A percentile compares a stretch with the other conserved stretches of the same genome.
These are phyloP conservation scores for Chrysemys picta DNA, from an alignment of 2,113 vertebrate genomes.

Conservation along the genomic window DNA sequence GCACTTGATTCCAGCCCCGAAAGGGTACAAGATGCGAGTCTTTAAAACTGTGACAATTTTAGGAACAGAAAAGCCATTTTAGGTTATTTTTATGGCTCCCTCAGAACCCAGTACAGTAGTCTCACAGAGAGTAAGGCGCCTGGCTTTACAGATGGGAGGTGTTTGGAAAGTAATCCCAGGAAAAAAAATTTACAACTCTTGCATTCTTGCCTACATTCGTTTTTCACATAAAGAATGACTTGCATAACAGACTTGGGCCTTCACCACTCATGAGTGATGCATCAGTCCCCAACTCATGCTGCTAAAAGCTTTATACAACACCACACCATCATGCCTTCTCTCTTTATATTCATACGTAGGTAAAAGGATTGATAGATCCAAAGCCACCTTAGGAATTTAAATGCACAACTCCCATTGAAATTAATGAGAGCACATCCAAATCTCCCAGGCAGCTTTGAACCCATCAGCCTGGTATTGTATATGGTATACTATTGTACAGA, in stretches of 20 bases:
- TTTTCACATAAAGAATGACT: neutral
- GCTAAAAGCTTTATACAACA: neutral
- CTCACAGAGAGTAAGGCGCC: neutral
- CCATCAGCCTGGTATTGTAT: neutral
- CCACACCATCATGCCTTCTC: neutral
- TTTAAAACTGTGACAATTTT: neutral
- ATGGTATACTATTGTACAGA: neutral
- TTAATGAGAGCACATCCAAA: neutral
- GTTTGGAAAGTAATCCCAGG: constrained; percentile 20
- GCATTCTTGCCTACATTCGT: neutral
- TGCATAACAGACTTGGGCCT: neutral
- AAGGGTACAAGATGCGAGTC: neutral
- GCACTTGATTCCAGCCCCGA: neutral
- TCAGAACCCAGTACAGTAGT: neutral
- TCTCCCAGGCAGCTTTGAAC: neutral
- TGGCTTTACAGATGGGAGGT: neutral
- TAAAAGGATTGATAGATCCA: neutral
- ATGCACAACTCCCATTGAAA: neutral
- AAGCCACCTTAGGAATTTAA: neutral
- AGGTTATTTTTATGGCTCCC: neutral
- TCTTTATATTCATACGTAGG: neutral
- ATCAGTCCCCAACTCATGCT: neutral
- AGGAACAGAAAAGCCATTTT: neutral
- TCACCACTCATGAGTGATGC: neutral
- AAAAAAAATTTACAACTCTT: neutral